Conservation (phyloP, 1,140 invertebrate species). For the Drosophila auraria region DNA sequence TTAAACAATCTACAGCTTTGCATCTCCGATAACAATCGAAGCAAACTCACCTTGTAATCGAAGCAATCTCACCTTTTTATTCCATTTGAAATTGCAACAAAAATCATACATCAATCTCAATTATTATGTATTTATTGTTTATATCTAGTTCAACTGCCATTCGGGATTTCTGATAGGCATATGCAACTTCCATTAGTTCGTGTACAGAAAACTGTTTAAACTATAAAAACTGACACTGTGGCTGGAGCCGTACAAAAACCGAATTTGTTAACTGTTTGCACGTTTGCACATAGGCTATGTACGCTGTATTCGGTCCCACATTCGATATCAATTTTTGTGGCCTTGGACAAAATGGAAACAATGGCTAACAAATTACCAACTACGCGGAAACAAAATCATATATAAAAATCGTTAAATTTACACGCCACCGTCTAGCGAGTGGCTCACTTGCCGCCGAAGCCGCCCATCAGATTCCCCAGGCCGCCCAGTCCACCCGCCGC, state of each 20-base stretch:
- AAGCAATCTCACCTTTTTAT: neutral
- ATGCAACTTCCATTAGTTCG: constrained; percentile 37
- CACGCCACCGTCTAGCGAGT: neutral
- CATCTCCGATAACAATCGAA: neutral
- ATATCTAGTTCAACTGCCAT: constrained; percentile 47
- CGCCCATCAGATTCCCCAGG: constrained; percentile 90
- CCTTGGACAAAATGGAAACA: constrained; percentile 52
- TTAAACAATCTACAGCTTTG: too few relatives aligned
- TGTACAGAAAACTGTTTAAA: constrained; percentile 52
- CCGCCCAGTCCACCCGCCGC: constrained; percentile 89
- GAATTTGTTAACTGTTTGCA: constrained; percentile 52
- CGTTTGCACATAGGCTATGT: constrained; percentile 23
- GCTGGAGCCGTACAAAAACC: constrained; percentile 48
- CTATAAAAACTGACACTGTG: constrained; percentile 54
- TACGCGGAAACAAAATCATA: constrained; percentile 70
- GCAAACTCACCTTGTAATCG: neutral
- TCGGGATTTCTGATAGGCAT: constrained; percentile 30
- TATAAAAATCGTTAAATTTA: constrained; percentile 65
- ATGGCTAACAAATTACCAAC: constrained; percentile 71
- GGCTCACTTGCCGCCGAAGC: constrained; percentile 85
- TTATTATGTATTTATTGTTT: constrained; percentile 48
- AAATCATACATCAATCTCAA: constrained; percentile 9
- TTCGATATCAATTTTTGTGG: constrained; percentile 47
- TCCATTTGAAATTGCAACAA: neutral
- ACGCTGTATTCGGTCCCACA: constrained; percentile 36